Conservation (phyloP, 2,888 invertebrate genomes). For the Rhimphoctona megacephalus region DNA sequence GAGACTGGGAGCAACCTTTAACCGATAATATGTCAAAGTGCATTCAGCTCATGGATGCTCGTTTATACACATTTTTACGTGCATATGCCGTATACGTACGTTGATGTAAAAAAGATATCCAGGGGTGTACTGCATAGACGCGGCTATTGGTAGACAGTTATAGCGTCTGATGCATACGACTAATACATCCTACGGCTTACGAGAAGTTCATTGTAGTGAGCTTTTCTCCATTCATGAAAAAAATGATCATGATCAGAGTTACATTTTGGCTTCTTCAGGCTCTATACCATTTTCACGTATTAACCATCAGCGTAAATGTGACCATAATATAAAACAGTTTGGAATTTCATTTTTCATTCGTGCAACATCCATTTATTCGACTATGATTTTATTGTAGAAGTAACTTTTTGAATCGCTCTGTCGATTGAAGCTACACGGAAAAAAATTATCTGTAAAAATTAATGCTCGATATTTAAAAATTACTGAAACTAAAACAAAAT, state of each 20-base stretch:
- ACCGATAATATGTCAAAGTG: slow-evolving; percentile 66
- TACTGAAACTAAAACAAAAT: too few species aligned
- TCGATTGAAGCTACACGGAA: not conserved
- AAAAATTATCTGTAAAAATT: too few species aligned
- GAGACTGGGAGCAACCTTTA: slow-evolving; percentile 58
- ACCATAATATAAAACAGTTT: not conserved
- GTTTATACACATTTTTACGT: slow-evolving; percentile 7
- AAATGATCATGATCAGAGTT: not conserved
- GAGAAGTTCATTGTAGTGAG: slow-evolving; percentile 29
- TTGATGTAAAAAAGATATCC: not conserved
- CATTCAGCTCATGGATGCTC: slow-evolving; percentile 48
- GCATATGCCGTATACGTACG: not conserved
- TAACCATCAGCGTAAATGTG: too few species aligned
- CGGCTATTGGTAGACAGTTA: not conserved
- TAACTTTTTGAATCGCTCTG: not conserved
- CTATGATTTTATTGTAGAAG: not conserved
- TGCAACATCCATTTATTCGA: not conserved
- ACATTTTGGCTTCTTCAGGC: not conserved
- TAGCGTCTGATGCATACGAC: slow-evolving; percentile 16
- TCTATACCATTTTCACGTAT: not conserved
- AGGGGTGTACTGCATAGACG: not conserved
- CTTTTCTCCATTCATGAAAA: slow-evolving; percentile 21
- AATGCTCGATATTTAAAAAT: too few species aligned
- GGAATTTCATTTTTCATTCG: not conserved
- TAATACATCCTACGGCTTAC: slow-evolving; percentile 26